These are phyloP conservation scores for Lottia scabra DNA, from an alignment of 2,888 invertebrate species.

Conservation along the genomic window DNA sequence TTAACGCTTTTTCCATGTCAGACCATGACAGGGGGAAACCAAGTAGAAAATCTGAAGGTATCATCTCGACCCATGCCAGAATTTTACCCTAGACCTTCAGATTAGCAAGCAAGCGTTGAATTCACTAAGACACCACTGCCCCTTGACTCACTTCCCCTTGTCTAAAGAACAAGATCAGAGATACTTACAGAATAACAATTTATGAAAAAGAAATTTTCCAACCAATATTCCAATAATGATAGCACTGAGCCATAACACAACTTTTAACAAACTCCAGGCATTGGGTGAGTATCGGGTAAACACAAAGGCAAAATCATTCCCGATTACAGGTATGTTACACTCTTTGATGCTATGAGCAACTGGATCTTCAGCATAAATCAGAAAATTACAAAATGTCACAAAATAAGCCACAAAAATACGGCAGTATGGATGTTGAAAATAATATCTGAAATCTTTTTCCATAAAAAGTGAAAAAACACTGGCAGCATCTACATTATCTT, in stretches of 20 bases:
- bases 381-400: conserved; percentile 72
- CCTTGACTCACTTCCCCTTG: no score
- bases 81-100: no score
- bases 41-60: no score
- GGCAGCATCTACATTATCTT: conserved; percentile 61
- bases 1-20: no score
- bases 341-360: conserved; percentile 72
- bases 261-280: conserved; percentile 64
- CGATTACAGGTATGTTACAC: conserved; percentile 71
- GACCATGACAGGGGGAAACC: no score
- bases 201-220: conserved; percentile 71
- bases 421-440: conserved; percentile 72
- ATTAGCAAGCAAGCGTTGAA: no score
- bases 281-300: conserved; percentile 71
- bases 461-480: conserved; percentile 68
- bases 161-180: no score
- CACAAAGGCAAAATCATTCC: conserved; percentile 72
- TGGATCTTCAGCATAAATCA: conserved; percentile 73
- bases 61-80: no score
- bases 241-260: conserved; percentile 70
- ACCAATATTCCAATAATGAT: conserved; percentile 70
- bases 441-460: conserved; percentile 71
- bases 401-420: conserved; percentile 71
- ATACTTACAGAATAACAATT: conserved; percentile 69
- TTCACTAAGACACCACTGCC: no score